These are phyloP conservation scores for Charaxes varanes DNA, from an alignment of 1,140 invertebrate species.

Conservation along the genomic window DNA sequence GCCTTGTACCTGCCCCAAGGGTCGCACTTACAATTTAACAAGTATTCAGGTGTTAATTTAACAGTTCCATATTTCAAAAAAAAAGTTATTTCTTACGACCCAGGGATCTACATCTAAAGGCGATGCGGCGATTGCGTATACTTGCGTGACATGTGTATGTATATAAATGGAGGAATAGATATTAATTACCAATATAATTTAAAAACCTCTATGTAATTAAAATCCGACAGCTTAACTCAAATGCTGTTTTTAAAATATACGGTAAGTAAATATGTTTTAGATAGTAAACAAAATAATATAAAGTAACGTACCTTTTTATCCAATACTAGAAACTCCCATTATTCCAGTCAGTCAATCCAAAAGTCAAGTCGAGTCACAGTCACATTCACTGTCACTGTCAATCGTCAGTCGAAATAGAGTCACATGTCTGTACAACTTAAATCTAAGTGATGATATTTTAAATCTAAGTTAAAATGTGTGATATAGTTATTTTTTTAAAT, in stretches of 20 bases:
- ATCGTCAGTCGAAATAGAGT: conserved; percentile 25
- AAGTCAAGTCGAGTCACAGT: conserved; percentile 34
- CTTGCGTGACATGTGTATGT: not conserved
- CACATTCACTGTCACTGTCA: conserved; percentile 28
- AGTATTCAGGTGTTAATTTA: not conserved
- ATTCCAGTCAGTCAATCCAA: conserved; percentile 25
- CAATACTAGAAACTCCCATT: not conserved
- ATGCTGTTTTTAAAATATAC: too few relatives aligned
- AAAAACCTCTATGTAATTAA: too few relatives aligned
- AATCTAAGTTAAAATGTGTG: too few relatives aligned
- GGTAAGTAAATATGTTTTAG: not conserved
- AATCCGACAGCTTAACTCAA: too few relatives aligned
- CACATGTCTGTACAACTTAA: too few relatives aligned
- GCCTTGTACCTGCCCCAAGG: too few relatives aligned
- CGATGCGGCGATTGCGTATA: conserved; percentile 2
- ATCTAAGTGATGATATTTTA: too few relatives aligned
- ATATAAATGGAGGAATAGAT: not conserved
- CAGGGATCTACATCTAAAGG: too few relatives aligned
- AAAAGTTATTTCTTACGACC: too few relatives aligned
- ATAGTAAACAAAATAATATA: not conserved
- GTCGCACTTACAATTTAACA: too few relatives aligned
- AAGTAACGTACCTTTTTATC: conserved; percentile 3
- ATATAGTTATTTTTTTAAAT: too few relatives aligned
- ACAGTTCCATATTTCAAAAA: not conserved
- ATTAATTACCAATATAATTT: too few relatives aligned